Conservation (phyloP, 2,888 invertebrate genomes). For the Drosophila kanekoi region DNA sequence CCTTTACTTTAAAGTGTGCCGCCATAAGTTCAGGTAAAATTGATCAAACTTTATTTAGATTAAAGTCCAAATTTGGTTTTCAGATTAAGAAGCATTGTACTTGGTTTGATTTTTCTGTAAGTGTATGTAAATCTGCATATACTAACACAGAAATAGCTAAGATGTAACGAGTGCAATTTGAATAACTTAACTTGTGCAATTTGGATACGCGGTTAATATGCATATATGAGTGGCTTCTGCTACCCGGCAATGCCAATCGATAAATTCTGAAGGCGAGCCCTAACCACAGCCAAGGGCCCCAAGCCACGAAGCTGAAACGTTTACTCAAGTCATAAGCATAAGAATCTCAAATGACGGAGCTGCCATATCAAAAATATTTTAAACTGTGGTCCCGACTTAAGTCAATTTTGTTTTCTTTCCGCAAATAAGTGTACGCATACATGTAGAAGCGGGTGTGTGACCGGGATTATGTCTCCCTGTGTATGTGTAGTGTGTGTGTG, state of each 20-base stretch:
- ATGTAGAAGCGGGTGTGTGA: background rate
- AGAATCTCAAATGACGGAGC: constrained; percentile 27
- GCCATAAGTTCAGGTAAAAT: too few species aligned
- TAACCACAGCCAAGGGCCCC: constrained; percentile 21
- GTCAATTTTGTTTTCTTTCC: constrained; percentile 21
- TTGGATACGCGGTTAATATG: constrained; percentile 30
- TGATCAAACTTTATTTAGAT: too few species aligned
- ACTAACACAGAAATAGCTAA: constrained; percentile 6
- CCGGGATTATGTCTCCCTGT: too few species aligned
- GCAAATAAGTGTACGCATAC: background rate
- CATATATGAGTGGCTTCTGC: constrained; percentile 26
- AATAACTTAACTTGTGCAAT: constrained; percentile 53
- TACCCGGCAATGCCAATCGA: constrained; percentile 56
- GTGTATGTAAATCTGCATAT: constrained; percentile 4
- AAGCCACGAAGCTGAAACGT: constrained; percentile 15
- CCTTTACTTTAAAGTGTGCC: too few species aligned
- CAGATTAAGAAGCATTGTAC: background rate
- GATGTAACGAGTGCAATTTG: constrained; percentile 52
- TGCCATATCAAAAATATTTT: constrained; percentile 8
- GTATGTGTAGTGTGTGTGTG: constrained; percentile 2
- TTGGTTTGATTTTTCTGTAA: background rate
- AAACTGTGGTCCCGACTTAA: constrained; percentile 50
- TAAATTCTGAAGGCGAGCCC: constrained; percentile 55
- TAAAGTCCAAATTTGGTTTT: too few species aligned
- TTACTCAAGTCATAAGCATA: constrained; percentile 34